Conservation (phyloP, 2,797 vertebrate genomes). For the Pelodytes ibericus region DNA sequence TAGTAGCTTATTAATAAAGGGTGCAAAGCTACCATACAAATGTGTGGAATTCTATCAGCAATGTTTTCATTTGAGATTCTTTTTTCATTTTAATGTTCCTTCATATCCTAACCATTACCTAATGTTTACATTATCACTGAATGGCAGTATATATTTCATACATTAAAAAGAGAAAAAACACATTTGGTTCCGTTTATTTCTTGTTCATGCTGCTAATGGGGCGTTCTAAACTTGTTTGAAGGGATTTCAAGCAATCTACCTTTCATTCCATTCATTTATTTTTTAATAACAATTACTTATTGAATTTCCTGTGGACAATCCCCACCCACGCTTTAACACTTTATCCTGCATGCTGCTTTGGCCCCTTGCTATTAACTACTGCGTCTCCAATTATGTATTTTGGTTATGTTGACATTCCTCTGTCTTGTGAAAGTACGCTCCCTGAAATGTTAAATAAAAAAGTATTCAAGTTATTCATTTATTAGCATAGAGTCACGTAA, state of each 20-base stretch:
- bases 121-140: background rate
- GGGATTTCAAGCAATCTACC: background rate
- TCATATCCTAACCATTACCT: background rate
- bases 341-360: too few species aligned
- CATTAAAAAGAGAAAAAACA: background rate
- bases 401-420: too few species aligned
- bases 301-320: background rate
- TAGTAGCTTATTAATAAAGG: too few species aligned
- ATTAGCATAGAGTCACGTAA: too few species aligned
- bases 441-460: too few species aligned
- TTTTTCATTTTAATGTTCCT: background rate
- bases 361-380: too few species aligned
- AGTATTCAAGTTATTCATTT: too few species aligned
- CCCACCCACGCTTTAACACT: background rate
- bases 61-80: too few species aligned
- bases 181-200: background rate
- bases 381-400: too few species aligned
- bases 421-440: too few species aligned
- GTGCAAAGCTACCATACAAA: too few species aligned
- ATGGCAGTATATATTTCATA: background rate
- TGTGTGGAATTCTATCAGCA: too few species aligned
- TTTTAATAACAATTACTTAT: background rate
- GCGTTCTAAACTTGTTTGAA: constrained; percentile 14
- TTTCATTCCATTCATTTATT: background rate
- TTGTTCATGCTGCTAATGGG: constrained; percentile 1